Percentiles rank a stretch among this genome's conserved stretches.
Evolutionary conservation across 2,797 vertebrate genomes (phyloP).

Genomic region (Taeniopygia guttata): DNA sequence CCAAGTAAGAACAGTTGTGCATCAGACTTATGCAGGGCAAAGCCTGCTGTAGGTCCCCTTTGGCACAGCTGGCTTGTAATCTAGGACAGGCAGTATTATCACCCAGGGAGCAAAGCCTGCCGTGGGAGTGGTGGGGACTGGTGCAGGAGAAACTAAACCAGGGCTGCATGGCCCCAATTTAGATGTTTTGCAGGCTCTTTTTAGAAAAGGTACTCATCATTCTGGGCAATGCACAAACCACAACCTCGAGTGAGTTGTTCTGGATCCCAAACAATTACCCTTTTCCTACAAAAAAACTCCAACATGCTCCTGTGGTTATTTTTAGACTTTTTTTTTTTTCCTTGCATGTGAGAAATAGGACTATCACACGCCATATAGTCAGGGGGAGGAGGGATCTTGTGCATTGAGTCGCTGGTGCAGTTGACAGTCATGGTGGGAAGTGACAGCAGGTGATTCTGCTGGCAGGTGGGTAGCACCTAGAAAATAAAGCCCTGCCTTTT

Average conservation of each 20-base stretch:
- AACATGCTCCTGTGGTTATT: background rate
- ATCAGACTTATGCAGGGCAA: background rate
- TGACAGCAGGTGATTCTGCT: background rate
- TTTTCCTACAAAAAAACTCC: conserved; percentile 32
- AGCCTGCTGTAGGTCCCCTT: background rate
- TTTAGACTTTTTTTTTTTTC: background rate
- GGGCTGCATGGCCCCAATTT: background rate
- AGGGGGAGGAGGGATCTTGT: background rate
- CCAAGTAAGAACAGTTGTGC: background rate
- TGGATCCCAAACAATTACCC: conserved; percentile 40
- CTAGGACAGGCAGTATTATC: background rate
- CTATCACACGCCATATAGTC: background rate
- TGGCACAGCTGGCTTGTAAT: background rate
- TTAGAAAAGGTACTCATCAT: conserved; percentile 46
- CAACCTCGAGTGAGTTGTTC: background rate
- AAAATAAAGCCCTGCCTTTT: background rate
- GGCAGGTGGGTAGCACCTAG: background rate
- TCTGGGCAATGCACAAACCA: conserved; percentile 41
- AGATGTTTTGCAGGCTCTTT: conserved; percentile 47
- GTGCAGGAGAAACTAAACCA: background rate
- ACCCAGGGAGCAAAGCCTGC: background rate
- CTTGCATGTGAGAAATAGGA: background rate
- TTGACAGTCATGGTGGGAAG: background rate
- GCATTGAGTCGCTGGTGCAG: background rate
- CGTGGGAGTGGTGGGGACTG: background rate